These are phyloP conservation scores for Tragulus kanchil DNA, from an alignment of 2,113 vertebrate species.

Conservation along the genomic window DNA sequence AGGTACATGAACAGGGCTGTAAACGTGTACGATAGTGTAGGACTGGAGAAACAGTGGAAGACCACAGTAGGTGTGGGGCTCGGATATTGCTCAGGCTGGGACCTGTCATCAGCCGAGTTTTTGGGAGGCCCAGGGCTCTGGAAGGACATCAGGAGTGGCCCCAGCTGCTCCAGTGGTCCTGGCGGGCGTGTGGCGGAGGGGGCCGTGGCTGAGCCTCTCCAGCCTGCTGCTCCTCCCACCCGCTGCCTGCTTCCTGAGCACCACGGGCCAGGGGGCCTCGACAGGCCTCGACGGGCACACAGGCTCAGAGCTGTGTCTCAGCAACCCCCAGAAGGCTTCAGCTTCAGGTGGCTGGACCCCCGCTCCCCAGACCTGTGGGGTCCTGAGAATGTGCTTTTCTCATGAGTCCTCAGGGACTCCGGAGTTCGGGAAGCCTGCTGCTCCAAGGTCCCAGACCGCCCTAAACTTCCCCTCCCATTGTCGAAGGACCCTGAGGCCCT, in stretches of 20 bases:
- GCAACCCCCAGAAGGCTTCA: not conserved
- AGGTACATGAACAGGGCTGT: not conserved
- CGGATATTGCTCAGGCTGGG: not conserved
- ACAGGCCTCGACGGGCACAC: not conserved
- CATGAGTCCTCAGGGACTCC: not conserved
- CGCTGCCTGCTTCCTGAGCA: accelerated
- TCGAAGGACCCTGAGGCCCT: not conserved
- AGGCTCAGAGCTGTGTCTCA: not conserved
- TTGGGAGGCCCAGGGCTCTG: not conserved
- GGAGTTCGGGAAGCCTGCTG: not conserved
- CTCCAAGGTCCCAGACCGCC: not conserved
- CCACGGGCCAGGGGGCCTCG: not conserved
- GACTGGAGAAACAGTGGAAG: not conserved
- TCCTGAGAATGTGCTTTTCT: not conserved
- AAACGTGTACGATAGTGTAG: not conserved
- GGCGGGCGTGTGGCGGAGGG: not conserved
- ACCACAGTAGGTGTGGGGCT: not conserved
- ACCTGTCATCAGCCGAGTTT: not conserved
- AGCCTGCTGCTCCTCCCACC: not conserved
- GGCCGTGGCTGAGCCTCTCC: accelerated
- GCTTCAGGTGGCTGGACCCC: not conserved
- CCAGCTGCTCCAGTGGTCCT: not conserved
- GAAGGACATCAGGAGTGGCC: accelerated
- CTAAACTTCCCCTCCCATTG: not conserved
- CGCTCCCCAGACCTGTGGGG: not conserved